Base-by-base conservation (phyloP, 2,888 invertebrate species). In the Microctonus hyperodae region DNA sequence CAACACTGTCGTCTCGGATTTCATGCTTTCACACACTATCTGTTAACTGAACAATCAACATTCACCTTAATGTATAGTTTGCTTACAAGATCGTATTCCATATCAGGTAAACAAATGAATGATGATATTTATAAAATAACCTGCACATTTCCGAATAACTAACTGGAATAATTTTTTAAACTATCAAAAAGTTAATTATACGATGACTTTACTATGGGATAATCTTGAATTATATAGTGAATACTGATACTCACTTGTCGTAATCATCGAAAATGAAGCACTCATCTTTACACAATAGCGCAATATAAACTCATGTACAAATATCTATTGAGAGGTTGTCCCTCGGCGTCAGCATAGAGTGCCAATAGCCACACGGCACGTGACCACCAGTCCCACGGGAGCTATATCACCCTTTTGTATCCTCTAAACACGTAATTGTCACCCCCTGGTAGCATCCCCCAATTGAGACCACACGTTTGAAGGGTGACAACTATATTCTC, bases 371-470 rank as follows among this genome's bases (percentile, higher is more conserved):
- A 56, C 33, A 53, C 40, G 63, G 50, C 67, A 67, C 67, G 67
- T 58, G 67, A 67, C 67, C 50, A 64, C 44, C 40, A 73, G 74
- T 80, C 80, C 79, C 80, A 79, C 79, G 80, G 77, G 76, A 76
- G 72, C 74, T 57, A 55, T 33, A 57, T 61, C 69, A 73, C 70
- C 73, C 77, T 76, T 78, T 74, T 77, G 78, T 78, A 72, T 72
- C 73, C 74, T 75, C 76, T 80, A 79, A 80, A 80, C 80, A 77
- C 76, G 77, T 79, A 80, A 80, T 80, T 80, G 80, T 80, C 80
- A 76, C 79, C 79, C 76, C 77, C 72, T 68, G 55, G 63, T 63
- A 68, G 64, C 64, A 65, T 67, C 65, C 72, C 37, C 64, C 64
- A 50, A 50, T 55, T 65, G 63, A n/a, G 59, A 65, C 60, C 66